Base-by-base conservation (phyloP, 1,140 invertebrate species). In the Rhagoletis pomonella region DNA sequence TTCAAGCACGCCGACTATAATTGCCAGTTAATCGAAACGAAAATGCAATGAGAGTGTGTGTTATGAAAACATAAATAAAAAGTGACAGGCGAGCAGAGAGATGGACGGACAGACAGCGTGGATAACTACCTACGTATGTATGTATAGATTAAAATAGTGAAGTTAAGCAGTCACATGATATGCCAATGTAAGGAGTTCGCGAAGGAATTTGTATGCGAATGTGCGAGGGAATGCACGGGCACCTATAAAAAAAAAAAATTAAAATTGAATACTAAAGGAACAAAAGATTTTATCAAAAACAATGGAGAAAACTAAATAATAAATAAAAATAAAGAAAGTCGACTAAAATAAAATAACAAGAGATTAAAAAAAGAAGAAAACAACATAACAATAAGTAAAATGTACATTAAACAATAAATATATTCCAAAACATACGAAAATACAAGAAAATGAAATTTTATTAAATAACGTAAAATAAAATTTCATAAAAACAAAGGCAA, bases 21-120 rank as follows among this genome's bases (percentile, higher is more conserved):
- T 81, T 81, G 73, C 73, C 50, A n/a, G 73, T 55, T 81, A 55
- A 77, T 50, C 69, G 17, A 77, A 77, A 19, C 7, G 44, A n/a
- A 29, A 47, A 77, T 55, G 73, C 47, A 50, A 55, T 47, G 44
- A 55, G 73, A 55, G n/a, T n/a, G 44, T n/a, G 44, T 81, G 47
- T 81, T 50, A 81, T 19, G 47, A 50, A 81, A 14, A 9, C 19
- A 58, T 55, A 81, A 55, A 39, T 50, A 55, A 55, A 81, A 29
- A 55, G 3, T 29, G 42, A 47, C 14, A 55, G 17, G 2, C 17
- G 17, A 12, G 9, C 19, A 14, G 60, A 62, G 60, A 5, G 19
- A n/a, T 0, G 19, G 9, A 4, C 73, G 73, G 7, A 81, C n/a
- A 81, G n/a, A 81, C 9, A 55, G 73, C 29, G 7, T 3, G 47